Evolutionary conservation across 2,888 invertebrate species (phyloP).

Genomic region (Lordiphosa fenestrarum): DNA sequence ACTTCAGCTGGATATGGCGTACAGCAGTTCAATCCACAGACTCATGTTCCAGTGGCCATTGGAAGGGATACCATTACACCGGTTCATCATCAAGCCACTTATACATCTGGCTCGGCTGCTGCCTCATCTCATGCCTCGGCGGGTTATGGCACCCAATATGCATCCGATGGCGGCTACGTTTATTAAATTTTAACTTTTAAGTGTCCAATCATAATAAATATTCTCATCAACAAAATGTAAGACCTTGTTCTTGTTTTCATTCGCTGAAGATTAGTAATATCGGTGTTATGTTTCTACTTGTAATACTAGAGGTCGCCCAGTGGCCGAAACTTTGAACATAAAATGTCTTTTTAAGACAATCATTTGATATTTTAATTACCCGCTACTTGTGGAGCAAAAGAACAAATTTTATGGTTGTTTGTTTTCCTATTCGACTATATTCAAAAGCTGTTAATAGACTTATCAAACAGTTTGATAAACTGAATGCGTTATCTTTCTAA

Average conservation of each 20-base stretch:
- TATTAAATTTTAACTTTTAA: constrained; percentile 50
- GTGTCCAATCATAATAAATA: constrained; percentile 13
- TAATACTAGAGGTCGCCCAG: no score
- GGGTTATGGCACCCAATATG: constrained; percentile 72
- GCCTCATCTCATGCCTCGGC: constrained; percentile 13
- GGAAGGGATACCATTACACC: constrained; percentile 44
- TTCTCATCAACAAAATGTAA: constrained; percentile 14
- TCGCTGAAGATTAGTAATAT: no score
- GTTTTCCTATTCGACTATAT: no score
- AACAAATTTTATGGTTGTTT: no score
- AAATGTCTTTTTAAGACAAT: no score
- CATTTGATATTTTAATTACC: no score
- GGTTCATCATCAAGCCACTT: constrained; percentile 20
- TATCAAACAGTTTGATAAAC: no score
- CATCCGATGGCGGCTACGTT: constrained; percentile 76
- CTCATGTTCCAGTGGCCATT: constrained; percentile 48
- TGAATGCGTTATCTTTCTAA: no score
- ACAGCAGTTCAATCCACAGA: constrained; percentile 53
- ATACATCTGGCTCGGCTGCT: neutral
- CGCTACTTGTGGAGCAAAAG: no score
- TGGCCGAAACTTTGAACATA: no score
- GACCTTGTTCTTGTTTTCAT: constrained; percentile 12
- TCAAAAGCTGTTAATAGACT: no score
- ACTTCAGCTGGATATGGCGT: constrained; percentile 37
- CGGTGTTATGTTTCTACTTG: no score